Percentiles rank a stretch among this genome's conserved stretches.
Evolutionary conservation across 2,888 invertebrate species (phyloP).

Genomic region (Heliconius erato): DNA sequence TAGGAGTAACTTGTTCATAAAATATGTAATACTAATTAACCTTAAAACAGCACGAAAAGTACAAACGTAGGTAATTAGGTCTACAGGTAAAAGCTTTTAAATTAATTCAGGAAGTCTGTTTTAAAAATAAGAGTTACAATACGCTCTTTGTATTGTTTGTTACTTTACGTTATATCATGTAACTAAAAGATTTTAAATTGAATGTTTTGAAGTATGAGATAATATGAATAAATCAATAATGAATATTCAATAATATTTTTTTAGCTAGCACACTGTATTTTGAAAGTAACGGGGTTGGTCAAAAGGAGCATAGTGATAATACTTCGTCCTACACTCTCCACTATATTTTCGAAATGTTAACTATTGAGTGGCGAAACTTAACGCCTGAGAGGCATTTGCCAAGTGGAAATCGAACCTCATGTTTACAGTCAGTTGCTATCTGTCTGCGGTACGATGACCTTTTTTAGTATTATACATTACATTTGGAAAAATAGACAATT

Average conservation of each 20-base stretch:
- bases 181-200: constrained; percentile 61
- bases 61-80: constrained; percentile 41
- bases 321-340: neutral
- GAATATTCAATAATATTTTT: too few species aligned
- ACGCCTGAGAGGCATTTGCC: neutral
- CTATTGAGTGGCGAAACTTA: neutral
- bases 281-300: neutral
- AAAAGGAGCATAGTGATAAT: neutral
- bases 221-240: neutral
- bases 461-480: too few species aligned
- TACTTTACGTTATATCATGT: constrained; percentile 32
- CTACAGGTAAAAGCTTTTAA: constrained; percentile 47
- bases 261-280: too few species aligned
- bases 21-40: constrained; percentile 34
- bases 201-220: constrained; percentile 17
- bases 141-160: constrained; percentile 30
- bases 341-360: neutral
- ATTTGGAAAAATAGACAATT: too few species aligned
- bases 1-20: neutral
- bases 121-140: constrained; percentile 41
- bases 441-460: neutral
- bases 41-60: constrained; percentile 22
- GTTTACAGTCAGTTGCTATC: neutral
- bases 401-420: too few species aligned
- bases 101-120: constrained; percentile 37